Evolutionary conservation across 2,797 vertebrate genomes (phyloP), one percentile per base, ranked within the genome.

Genomic region (Falco peregrinus): DNA sequence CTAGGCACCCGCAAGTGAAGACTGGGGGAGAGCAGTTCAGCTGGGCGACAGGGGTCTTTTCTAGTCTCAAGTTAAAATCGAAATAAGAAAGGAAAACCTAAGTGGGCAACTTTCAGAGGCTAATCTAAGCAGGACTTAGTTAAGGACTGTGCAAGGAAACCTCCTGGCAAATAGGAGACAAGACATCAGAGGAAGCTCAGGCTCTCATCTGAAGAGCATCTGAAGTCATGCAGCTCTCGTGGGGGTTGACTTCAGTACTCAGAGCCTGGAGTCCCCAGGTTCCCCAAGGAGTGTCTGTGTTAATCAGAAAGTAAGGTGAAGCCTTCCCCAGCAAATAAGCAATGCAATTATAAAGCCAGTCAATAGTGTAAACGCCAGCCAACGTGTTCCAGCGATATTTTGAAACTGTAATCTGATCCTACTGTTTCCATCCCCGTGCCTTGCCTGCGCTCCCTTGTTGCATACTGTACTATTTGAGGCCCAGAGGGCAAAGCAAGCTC

Each of bases 371-470:
- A 97, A 97, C 89, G 95, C 96, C 97, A 96, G 97, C 96, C 95
- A 97, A 97, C 84, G 92, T 92, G 95, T 98, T 98, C 98, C 98
- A 98, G 98, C 96, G 98, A 99, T 98, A 98, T 98, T 99, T 98
- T 98, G 98, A 98, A 98, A 98, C 98, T 98, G 99, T 99, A 99
- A 99, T 98, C 97, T 91, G 99, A 99, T 98, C 98, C 98, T 98
- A 98, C 98, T 98, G 98, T 99, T 99, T 98, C 98, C 98, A 98
- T 98, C 98, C 98, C 97, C 98, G 98, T 97, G 98, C 98, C 98
- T 97, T 73, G 97, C 94, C 96, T 90, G 56, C 97, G 97, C 97
- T 97, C 98, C 98, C 98, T 98, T 98, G 98, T 98, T 97, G 98
- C 97, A 98, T 98, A 94, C 98, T 92, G 96, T 98, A 98, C 98